phyloP scores from a whole-genome alignment of 30 jellyfish, hydroid and myxozoan genomes.

The Cassiopea xamachana region DNA sequence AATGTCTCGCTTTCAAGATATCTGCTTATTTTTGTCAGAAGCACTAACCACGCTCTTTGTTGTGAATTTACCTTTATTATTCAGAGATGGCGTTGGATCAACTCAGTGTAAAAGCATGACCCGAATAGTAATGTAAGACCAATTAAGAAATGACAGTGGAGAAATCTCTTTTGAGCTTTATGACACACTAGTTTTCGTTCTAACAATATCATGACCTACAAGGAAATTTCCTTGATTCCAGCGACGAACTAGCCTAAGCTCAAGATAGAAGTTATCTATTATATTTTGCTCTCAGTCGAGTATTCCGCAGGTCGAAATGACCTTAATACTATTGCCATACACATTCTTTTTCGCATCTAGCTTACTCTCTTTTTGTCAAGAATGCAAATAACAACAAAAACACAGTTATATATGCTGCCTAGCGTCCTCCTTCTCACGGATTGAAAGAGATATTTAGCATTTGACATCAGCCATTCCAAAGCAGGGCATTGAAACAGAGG shows the following conservation, averaged over 20 bases:
- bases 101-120: neutral
- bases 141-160: neutral
- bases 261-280: neutral
- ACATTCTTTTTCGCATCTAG: neutral
- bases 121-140: neutral
- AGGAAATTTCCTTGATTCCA: neutral
- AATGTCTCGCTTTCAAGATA: too few relatives aligned
- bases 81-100: neutral
- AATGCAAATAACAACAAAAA: too few relatives aligned
- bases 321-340: neutral
- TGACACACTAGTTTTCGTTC: neutral
- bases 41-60: too few relatives aligned
- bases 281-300: neutral
- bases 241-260: neutral
- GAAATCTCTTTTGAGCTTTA: constrained; percentile 7
- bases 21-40: too few relatives aligned
- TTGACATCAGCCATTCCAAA: too few relatives aligned
- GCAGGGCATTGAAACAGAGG: too few relatives aligned
- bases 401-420: too few relatives aligned
- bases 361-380: too few relatives aligned
- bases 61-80: too few relatives aligned
- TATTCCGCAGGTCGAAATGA: neutral
- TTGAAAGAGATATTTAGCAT: too few relatives aligned
- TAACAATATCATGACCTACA: constrained; percentile 6
- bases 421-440: too few relatives aligned